Base-by-base conservation (phyloP, 2,113 vertebrate species). In the Campylomormyrus numenius region DNA sequence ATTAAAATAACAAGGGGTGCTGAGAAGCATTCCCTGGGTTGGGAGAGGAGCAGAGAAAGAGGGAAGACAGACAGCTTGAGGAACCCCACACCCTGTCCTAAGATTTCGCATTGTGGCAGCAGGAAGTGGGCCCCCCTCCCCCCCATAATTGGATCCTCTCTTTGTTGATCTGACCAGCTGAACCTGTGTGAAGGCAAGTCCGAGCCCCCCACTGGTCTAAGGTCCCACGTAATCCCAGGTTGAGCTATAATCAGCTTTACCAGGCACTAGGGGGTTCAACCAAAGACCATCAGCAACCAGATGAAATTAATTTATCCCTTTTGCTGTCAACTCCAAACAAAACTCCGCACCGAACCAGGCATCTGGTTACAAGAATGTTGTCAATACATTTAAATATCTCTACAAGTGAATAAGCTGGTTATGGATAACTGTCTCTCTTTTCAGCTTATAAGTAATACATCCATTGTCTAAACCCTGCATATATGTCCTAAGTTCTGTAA, bases 1-100 rank as follows among this genome's bases (percentile, higher is more conserved):
- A 95, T 95, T 95, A 95, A 94, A 91, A 95, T 94, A 95, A 95
- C 94, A 95, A 92, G 94, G 95, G 94, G 94, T 56, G 94, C 93
- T 93, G 94, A 93, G 94, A 94, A 92, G 93, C 94, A 92, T 94
- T 95, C 94, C 95, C 94, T 94, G 94, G 94, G 93, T 94, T 94
- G 92, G 94, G 94, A 91, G 45, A n/a, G 45, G 92, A 86, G 90
- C 90, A 89, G 52, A 58, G 39, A 35, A 9, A 6, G 46, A 35
- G 50, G 31, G 35, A 27, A 46, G 83, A 87, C 13, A 92, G 92
- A 93, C 93, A 93, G 94, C 94, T 13, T 93, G 93, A 93, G 92
- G 88, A 93, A 92, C 93, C 93, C 92, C 90, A 91, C 91, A 92
- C 93, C 94, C 92, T 53, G 90, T 92, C 91, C 90, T 92, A 92